Percentiles rank a stretch among this genome's conserved stretches.
phyloP scores from a whole-genome alignment of 2,888 invertebrate species.

The Caenorhabditis uteleia region DNA sequence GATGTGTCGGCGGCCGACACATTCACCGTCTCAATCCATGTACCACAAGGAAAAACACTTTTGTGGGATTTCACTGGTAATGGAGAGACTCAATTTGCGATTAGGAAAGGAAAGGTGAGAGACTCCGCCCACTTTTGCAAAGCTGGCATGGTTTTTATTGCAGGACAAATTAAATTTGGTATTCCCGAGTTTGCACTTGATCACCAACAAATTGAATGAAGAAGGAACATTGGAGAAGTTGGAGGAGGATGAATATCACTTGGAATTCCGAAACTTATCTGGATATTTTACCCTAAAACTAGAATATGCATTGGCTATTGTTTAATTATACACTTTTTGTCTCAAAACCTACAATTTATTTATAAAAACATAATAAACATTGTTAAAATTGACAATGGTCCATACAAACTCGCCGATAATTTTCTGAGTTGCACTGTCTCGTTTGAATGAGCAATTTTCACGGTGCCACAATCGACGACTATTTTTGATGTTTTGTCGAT shows the following conservation, averaged over 20 bases:
- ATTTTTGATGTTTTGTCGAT: constrained; percentile 14
- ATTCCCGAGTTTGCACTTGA: constrained; percentile 45
- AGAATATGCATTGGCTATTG: constrained; percentile 44
- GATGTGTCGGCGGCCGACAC: constrained; percentile 41
- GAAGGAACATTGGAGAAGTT: constrained; percentile 48
- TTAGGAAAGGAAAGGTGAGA: constrained; percentile 46
- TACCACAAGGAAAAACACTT: constrained; percentile 39
- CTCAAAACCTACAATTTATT: constrained; percentile 1
- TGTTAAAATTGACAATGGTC: background rate
- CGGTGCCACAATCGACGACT: constrained; percentile 23
- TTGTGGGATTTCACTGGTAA: constrained; percentile 54
- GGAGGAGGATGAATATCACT: constrained; percentile 34
- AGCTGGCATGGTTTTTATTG: background rate
- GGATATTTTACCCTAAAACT: constrained; percentile 54
- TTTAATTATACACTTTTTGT: constrained; percentile 2
- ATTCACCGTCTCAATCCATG: constrained; percentile 44
- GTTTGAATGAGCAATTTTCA: background rate
- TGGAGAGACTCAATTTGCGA: constrained; percentile 51
- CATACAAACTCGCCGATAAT: background rate
- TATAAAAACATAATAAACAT: no score
- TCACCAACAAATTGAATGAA: constrained; percentile 52
- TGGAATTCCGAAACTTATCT: constrained; percentile 42
- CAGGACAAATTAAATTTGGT: constrained; percentile 47
- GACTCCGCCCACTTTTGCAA: background rate
- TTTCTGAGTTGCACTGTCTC: background rate